A percentile compares a stretch with the other conserved stretches of the same genome.
phyloP scores from a whole-genome alignment of 2,888 invertebrate genomes.

The Limnephilus auricula region DNA sequence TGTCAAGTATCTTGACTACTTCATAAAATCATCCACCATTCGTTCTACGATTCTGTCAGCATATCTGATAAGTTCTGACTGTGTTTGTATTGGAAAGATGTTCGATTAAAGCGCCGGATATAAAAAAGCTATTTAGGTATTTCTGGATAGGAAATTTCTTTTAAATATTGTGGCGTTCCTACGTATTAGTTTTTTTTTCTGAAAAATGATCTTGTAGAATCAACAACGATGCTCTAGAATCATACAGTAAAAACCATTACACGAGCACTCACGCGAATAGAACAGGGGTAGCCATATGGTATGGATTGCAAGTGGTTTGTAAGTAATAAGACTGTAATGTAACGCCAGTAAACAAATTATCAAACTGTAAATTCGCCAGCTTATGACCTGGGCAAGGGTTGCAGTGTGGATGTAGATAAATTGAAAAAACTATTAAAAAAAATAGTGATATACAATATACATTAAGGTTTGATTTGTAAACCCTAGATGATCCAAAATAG shows the following conservation, averaged over 20 bases:
- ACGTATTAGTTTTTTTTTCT: background rate
- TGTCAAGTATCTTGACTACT: background rate
- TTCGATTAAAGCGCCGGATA: background rate
- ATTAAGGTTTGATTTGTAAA: background rate
- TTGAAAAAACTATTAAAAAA: no score
- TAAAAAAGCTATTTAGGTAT: background rate
- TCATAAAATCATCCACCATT: background rate
- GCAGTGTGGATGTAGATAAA: background rate
- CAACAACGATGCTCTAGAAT: background rate
- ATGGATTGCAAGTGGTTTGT: background rate
- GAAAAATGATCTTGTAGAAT: background rate
- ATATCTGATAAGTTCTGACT: background rate
- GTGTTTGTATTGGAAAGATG: background rate
- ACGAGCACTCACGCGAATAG: background rate
- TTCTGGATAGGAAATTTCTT: background rate
- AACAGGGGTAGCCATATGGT: background rate
- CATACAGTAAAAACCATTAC: background rate
- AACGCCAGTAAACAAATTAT: background rate
- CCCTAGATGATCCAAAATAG: background rate
- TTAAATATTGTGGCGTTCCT: background rate
- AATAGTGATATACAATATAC: no score
- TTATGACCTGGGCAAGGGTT: background rate
- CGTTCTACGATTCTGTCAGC: background rate
- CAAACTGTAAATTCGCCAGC: background rate
- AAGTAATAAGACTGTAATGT: background rate